Evolutionary conservation across 2,113 vertebrate species (phyloP).

Genomic region (Azemiops feae): DNA sequence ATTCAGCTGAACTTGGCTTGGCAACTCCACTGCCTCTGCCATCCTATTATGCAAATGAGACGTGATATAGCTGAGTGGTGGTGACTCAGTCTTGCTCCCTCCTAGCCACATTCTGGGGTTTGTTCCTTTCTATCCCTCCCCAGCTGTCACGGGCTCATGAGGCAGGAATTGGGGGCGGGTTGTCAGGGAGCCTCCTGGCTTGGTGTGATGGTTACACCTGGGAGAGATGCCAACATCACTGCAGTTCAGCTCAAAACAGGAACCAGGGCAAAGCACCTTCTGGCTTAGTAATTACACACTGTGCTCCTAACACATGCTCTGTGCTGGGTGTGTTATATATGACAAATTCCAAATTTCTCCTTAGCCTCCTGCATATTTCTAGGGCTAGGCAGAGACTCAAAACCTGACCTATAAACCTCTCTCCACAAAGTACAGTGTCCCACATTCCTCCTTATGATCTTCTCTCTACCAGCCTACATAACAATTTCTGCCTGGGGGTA

Average conservation of each 20-base stretch:
- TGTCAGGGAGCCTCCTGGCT: not conserved
- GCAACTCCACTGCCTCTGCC: not conserved
- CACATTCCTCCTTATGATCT: not conserved
- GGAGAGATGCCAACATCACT: not conserved
- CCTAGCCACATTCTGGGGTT: not conserved
- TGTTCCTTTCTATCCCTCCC: not conserved
- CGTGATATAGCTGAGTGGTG: not conserved
- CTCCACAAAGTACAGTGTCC: not conserved
- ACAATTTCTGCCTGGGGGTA: not conserved
- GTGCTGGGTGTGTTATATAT: not conserved
- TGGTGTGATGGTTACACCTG: fast-evolving
- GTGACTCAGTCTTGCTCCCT: constrained; percentile 20
- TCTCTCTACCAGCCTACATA: not conserved
- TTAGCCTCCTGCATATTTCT: not conserved
- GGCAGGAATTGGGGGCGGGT: not conserved
- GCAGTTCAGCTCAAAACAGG: fast-evolving
- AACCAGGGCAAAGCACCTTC: not conserved
- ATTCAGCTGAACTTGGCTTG: not conserved
- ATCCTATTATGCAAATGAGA: not conserved
- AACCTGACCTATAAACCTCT: not conserved
- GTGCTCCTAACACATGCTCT: constrained; percentile 3
- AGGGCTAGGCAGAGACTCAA: not conserved
- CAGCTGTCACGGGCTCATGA: constrained; percentile 3
- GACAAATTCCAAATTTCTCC: not conserved
- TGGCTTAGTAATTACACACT: not conserved